Percentiles rank a stretch among this genome's conserved stretches.
Conservation (phyloP, 92 coral and sea anemone species). For the Diadumene lineata region DNA sequence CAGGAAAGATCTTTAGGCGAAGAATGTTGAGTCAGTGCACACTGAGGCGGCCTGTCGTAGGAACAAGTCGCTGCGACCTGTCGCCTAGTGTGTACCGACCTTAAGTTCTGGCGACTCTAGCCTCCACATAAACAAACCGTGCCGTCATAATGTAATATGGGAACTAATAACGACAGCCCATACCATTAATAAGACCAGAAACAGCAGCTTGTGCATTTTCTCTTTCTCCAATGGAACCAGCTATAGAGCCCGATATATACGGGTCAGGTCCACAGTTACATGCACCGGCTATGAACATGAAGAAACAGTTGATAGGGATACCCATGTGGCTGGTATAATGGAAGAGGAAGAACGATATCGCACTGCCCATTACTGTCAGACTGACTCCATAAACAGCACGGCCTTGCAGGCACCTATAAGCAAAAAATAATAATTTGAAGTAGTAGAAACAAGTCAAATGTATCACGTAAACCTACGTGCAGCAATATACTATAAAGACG, state of each 20-base stretch:
- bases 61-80: too few species aligned
- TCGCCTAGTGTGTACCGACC: too few species aligned
- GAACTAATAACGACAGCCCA: background rate
- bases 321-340: slow-evolving; percentile 90
- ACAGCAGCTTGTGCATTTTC: slow-evolving; percentile 98
- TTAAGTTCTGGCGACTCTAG: too few species aligned
- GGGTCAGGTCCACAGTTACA: slow-evolving; percentile 99
- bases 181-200: slow-evolving; percentile 96
- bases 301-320: slow-evolving; percentile 64
- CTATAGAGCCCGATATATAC: slow-evolving; percentile 86
- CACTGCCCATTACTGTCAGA: slow-evolving; percentile 74
- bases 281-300: slow-evolving; percentile 94
- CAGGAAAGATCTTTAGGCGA: too few species aligned
- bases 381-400: slow-evolving; percentile 78
- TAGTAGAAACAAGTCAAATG: too few species aligned
- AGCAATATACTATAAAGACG: background rate
- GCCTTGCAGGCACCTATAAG: slow-evolving; percentile 49
- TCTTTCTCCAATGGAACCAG: slow-evolving; percentile 90
- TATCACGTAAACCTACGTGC: background rate
- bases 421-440: too few species aligned
- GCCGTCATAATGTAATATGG: too few species aligned
- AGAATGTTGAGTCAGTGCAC: too few species aligned
- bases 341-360: slow-evolving; percentile 77
- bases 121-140: too few species aligned
- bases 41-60: too few species aligned